Base-by-base conservation (phyloP, 2,797 vertebrate genomes). In the Thalassophryne amazonica region DNA sequence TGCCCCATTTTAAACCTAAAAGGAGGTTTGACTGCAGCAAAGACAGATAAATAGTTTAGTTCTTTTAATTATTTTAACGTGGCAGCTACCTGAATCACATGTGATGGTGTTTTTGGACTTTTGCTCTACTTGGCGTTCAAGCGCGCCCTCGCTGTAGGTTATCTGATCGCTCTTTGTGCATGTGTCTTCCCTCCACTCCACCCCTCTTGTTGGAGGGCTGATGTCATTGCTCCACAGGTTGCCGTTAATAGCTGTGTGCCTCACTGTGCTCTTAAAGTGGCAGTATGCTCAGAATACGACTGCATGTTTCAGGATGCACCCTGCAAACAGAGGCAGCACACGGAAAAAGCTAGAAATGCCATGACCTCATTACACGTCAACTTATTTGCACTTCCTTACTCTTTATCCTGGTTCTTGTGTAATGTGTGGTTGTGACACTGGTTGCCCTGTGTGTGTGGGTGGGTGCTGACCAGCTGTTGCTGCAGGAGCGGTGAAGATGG, bases 231-330 rank as follows among this genome's bases (percentile, higher is more conserved):
- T 74, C 67, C 5, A 4, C 73, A 69, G 57, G 78, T 60, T 76
- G 71, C 85, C 87, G 85, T 87, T 85, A 84, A 89, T 91, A 86
- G 80, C 84, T 65, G 31, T 76, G 80, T 84, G 85, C 83, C 75
- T 76, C 53, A 36, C 69, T 79, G 53, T 70, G 73, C 61, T 82
- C 80, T 89, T 88, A 88, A 89, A 89, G 85, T 50, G 69, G 62
- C 78, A 87, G 76, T 36, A 23, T 31, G 11, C 52, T 64, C 30
- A 51, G 49, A 76, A 81, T 55, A 75, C 57, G 74, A 32, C 30
- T 34, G n/a, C 60, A 56, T 34, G 45, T n/a, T n/a, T n/a, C n/a
- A 47, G 32, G 30, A 46, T 39, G 60, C 29, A 39, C n/a, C 30
- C 23, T 2, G 12, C 40, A n/a, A 17, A 49, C 13, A 22, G 8